phyloP scores from a whole-genome alignment of 2,113 vertebrate genomes.

The Petrocephalus microphthalmus region DNA sequence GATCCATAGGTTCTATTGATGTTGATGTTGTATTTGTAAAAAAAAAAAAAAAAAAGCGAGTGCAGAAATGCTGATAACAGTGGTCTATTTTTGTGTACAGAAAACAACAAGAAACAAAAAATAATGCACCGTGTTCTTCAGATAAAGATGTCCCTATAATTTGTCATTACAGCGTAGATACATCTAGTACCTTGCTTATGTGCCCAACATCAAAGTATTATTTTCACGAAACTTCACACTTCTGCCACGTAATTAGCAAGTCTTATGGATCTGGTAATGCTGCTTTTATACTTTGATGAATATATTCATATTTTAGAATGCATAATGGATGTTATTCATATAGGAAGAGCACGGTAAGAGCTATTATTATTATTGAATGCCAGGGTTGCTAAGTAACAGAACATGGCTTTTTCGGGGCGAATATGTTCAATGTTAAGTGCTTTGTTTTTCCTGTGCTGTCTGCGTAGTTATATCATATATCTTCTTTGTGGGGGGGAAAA shows the following conservation, averaged over 20 bases:
- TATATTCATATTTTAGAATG: constrained; percentile 58
- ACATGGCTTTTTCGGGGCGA: constrained; percentile 29
- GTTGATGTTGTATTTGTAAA: neutral
- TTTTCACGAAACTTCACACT: constrained; percentile 20
- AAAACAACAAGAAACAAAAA: constrained; percentile 38
- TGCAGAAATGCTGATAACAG: neutral
- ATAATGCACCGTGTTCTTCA: constrained; percentile 33
- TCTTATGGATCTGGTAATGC: constrained; percentile 52
- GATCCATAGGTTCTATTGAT: neutral
- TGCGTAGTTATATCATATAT: neutral
- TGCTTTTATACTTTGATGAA: constrained; percentile 54
- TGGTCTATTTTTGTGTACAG: neutral
- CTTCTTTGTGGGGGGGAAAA: neutral
- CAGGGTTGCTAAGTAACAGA: constrained; percentile 62
- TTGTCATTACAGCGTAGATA: constrained; percentile 29
- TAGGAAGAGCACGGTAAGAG: constrained; percentile 44
- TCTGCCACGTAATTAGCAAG: constrained; percentile 41
- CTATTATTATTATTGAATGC: constrained; percentile 55
- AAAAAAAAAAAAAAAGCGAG: neutral
- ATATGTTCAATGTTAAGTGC: constrained; percentile 14
- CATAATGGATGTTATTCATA: constrained; percentile 55
- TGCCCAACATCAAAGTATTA: constrained; percentile 44
- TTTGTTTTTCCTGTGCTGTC: neutral
- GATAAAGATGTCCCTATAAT: constrained; percentile 27
- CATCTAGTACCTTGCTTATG: constrained; percentile 30